Percentiles rank a stretch among this genome's conserved stretches.
Evolutionary conservation across 2,113 vertebrate species (phyloP).

Genomic region (Nibea coibor): DNA sequence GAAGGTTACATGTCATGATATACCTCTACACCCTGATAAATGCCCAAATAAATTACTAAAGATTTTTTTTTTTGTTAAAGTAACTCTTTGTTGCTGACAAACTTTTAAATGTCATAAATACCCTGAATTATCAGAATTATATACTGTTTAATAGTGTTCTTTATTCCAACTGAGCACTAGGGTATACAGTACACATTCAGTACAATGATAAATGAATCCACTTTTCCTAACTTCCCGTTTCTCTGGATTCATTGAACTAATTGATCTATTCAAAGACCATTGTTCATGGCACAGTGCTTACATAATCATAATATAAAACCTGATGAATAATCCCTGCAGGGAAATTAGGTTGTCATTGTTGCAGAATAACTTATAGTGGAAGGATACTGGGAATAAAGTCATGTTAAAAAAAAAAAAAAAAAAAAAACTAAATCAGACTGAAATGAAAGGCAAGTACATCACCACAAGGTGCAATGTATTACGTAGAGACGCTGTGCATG

Average conservation of each 20-base stretch:
- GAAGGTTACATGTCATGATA: constrained; percentile 13
- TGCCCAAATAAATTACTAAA: not conserved
- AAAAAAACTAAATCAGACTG: constrained; percentile 28
- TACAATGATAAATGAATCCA: not conserved
- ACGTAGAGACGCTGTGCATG: not conserved
- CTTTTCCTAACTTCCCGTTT: not conserved
- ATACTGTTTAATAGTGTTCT: not conserved
- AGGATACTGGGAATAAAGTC: constrained; percentile 4
- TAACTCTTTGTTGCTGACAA: not conserved
- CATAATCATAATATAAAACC: constrained; percentile 60
- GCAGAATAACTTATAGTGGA: constrained; percentile 3
- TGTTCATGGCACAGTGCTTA: constrained; percentile 44
- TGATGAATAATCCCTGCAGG: constrained; percentile 56
- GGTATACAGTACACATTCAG: too few relatives aligned
- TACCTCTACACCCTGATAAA: not conserved
- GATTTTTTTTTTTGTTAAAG: not conserved
- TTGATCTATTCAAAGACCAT: constrained; percentile 39
- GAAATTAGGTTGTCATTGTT: constrained; percentile 11
- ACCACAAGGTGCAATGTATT: not conserved
- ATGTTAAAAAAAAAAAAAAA: constrained; percentile 37
- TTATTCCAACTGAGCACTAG: not conserved
- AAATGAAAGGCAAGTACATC: constrained; percentile 11
- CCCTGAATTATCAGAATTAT: not conserved
- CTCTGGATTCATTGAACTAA: constrained; percentile 5
- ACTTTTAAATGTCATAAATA: not conserved